Evolutionary conservation across 1,140 invertebrate species (phyloP), one percentile per base, ranked within the genome.

Genomic region (Drosophila kanapiae): DNA sequence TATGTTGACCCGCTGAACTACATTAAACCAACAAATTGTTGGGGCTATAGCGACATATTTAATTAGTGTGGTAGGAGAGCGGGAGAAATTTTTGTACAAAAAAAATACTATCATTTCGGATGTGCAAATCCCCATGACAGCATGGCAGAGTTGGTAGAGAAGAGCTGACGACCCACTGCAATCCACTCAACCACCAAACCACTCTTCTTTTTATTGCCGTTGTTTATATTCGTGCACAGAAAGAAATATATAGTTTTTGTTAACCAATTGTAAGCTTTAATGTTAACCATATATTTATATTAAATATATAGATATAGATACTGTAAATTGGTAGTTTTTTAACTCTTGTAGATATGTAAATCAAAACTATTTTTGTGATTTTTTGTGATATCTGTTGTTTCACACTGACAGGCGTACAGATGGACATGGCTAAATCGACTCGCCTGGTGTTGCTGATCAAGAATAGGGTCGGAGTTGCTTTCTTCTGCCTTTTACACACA

Each of bases 91-190:
- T 60, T 57, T n/a, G 11, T 33, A 11, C 23, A 38, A 63, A 63
- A 47, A 51, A 42, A 13, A 53, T 38, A 35, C 53, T 43, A 53
- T 18, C 31, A 59, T 59, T 75, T 67, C 2, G 23, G 31, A 51
- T 74, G 70, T 72, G 47, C 70, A 74, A 74, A 47, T n/a, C 31
- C 6, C 68, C 56, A 10, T 74, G 68, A 74, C 70, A 72, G 68
- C 35, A 37, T 37, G 31, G 13, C 27, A 10, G 14, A 35, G 51
- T 51, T 37, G 45, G n/a, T 33, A 7, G 29, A n/a, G 29, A 27
- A 37, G 53, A 37, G 53, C 53, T 14, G n/a, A 42, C 31, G 29
- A 49, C 35, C 67, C 49, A 47, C 53, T 48, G 67, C 67, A 72
- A 13, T 43, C 67, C 69, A 72, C 67, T 72, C 67, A 72, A 71